These are phyloP conservation scores for Dolomedes plantarius DNA, from an alignment of 2,888 invertebrate species.

Conservation along the genomic window DNA sequence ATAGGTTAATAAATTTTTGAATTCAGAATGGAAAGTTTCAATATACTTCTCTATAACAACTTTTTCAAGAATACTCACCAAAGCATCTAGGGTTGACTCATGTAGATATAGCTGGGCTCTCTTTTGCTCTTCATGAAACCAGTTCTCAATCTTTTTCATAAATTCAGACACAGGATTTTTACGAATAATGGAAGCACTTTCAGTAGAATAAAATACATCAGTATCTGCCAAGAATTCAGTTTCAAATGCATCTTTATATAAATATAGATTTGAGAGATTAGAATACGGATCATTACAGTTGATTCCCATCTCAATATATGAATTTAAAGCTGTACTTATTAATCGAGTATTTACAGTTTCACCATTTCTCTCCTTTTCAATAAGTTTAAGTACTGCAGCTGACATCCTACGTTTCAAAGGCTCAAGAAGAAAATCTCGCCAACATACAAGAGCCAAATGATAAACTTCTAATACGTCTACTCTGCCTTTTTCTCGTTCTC, in stretches of 20 bases:
- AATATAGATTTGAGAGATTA: constrained; percentile 83
- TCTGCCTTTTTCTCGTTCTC: constrained; percentile 97
- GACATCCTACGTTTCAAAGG: constrained; percentile 83
- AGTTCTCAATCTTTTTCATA: constrained; percentile 89
- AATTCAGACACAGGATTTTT: constrained; percentile 98
- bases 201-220: constrained; percentile 93
- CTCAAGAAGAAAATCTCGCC: constrained; percentile 96
- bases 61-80: constrained; percentile 93
- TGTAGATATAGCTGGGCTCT: constrained; percentile 97
- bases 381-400: constrained; percentile 95
- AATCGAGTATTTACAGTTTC: constrained; percentile 97
- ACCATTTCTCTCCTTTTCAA: constrained; percentile 95
- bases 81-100: constrained; percentile 90
- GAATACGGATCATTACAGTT: constrained; percentile 93
- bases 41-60: constrained; percentile 97
- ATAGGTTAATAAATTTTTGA: constrained; percentile 90
- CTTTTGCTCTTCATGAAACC: constrained; percentile 93
- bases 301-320: constrained; percentile 87
- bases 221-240: constrained; percentile 95
- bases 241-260: constrained; percentile 90
- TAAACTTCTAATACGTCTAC: constrained; percentile 98
- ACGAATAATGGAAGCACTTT: constrained; percentile 93
- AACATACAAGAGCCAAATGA: constrained; percentile 79
- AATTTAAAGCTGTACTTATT: constrained; percentile 98
- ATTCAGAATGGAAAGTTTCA: constrained; percentile 95